These are phyloP conservation scores for Erpetoichthys calabaricus DNA, from an alignment of 2,797 vertebrate genomes.

Conservation along the genomic window DNA sequence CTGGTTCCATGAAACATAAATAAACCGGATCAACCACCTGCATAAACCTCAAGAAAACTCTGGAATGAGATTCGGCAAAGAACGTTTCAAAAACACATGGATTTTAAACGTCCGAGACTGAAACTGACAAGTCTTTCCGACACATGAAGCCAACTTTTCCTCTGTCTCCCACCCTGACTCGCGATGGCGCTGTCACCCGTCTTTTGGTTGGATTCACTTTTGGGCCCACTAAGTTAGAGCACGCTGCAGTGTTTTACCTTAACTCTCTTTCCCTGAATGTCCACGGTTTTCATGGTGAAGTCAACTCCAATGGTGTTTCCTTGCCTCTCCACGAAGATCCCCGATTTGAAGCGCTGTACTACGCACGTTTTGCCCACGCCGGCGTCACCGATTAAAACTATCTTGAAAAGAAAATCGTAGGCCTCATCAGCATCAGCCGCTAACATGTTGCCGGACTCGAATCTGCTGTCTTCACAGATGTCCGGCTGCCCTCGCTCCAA, in stretches of 20 bases:
- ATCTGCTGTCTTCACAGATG: neutral
- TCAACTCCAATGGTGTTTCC: conserved; percentile 72
- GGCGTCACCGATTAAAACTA: conserved; percentile 67
- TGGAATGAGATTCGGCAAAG: no score
- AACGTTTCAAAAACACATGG: no score
- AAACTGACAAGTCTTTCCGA: no score
- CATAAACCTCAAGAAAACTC: no score
- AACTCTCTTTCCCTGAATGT: conserved; percentile 63
- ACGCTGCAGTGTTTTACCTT: conserved; percentile 40
- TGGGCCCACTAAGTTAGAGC: no score
- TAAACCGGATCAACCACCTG: no score
- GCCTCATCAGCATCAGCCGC: conserved; percentile 48
- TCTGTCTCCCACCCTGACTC: no score
- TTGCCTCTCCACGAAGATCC: conserved; percentile 59
- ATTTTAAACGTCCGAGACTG: no score
- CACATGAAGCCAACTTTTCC: no score
- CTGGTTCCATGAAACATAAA: no score
- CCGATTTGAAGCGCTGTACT: conserved; percentile 67
- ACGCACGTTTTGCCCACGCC: conserved; percentile 72
- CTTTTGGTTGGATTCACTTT: no score
- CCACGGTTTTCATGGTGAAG: conserved; percentile 71
- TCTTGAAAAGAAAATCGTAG: conserved; percentile 67
- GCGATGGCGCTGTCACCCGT: no score
- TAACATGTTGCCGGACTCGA: conserved; percentile 16
- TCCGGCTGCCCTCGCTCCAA: neutral